A percentile compares a stretch with the other conserved stretches of the same genome.
Conservation (phyloP, 2,888 invertebrate species). For the Luperina testacea region DNA sequence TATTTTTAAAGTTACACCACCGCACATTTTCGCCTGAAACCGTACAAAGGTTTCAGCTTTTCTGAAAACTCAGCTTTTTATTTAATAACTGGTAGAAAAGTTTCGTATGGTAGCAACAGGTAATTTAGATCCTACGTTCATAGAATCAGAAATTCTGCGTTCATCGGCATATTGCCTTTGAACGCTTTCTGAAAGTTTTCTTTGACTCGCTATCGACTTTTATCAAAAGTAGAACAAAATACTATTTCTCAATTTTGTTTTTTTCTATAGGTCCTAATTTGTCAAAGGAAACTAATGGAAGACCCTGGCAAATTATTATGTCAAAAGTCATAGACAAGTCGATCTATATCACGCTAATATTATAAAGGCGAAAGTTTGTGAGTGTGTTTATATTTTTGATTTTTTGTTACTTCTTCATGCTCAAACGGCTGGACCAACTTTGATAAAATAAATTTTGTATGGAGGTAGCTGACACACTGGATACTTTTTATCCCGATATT, state of each 20-base stretch:
- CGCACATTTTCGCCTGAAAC: not conserved
- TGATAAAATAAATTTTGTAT: too few species aligned
- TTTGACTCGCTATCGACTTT: not conserved
- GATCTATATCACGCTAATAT: too few species aligned
- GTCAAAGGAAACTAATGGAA: not conserved
- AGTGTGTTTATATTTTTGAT: too few species aligned
- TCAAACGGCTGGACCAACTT: too few species aligned
- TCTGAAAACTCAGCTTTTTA: constrained; percentile 10
- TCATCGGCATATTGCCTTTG: constrained; percentile 14
- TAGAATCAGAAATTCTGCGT: constrained; percentile 5
- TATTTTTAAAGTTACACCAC: not conserved
- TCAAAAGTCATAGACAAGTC: not conserved
- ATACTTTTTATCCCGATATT: too few species aligned
- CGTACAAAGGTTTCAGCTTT: constrained; percentile 11
- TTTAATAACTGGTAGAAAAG: not conserved
- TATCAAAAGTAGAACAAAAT: not conserved
- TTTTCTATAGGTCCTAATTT: not conserved
- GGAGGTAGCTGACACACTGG: too few species aligned
- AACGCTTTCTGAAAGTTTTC: not conserved
- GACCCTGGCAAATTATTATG: not conserved
- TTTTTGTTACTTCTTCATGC: too few species aligned
- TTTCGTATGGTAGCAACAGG: not conserved
- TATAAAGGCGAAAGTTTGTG: too few species aligned
- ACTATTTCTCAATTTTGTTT: not conserved
- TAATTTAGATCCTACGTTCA: constrained; percentile 4